These are phyloP conservation scores for Danionella cerebrum DNA, from an alignment of 2,113 vertebrate species.

Conservation along the genomic window DNA sequence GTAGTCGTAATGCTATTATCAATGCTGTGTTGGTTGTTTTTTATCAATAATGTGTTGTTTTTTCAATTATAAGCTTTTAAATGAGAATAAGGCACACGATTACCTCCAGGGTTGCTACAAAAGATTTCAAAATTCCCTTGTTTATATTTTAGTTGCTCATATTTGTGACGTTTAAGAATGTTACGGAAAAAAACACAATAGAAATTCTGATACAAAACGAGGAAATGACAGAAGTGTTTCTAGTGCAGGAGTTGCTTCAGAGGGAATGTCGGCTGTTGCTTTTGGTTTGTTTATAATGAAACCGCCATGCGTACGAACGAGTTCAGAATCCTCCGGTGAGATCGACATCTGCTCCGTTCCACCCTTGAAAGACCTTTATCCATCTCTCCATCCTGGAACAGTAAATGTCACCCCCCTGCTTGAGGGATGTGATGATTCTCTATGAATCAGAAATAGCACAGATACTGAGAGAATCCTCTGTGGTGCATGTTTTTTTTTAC, in stretches of 20 bases:
- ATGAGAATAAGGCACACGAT: too few species aligned
- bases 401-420: slow-evolving; percentile 9
- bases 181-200: neutral
- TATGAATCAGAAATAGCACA: slow-evolving; percentile 5
- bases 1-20: too few species aligned
- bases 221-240: neutral
- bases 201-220: neutral
- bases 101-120: too few species aligned
- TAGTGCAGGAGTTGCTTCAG: neutral
- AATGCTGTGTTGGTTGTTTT: too few species aligned
- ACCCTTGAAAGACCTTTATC: neutral
- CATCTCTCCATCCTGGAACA: neutral
- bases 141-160: too few species aligned
- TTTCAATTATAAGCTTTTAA: too few species aligned
- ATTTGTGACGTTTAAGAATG: neutral
- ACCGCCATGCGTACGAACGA: neutral
- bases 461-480: too few species aligned
- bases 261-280: neutral
- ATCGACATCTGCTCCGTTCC: slow-evolving; percentile 13
- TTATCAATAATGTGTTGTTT: too few species aligned
- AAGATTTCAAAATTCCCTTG: too few species aligned
- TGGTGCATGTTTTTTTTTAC: too few species aligned
- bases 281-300: neutral
- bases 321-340: neutral
- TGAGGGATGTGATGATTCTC: neutral